These are phyloP conservation scores for Sebastes miniatus DNA, from an alignment of 2,797 vertebrate species.

Conservation along the genomic window DNA sequence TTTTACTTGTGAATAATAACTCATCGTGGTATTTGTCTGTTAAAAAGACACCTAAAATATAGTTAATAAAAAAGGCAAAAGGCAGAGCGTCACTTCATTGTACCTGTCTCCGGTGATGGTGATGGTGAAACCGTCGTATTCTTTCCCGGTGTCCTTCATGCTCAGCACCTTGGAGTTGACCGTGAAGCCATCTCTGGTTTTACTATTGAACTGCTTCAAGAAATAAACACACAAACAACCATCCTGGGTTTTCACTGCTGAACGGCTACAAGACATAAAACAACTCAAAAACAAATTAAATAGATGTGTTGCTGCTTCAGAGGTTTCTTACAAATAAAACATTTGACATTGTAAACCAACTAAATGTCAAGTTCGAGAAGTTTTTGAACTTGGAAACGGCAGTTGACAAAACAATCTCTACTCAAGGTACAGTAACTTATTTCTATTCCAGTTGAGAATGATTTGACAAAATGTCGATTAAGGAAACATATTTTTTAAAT, in stretches of 20 bases:
- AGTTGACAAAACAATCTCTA: neutral
- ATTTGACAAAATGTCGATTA: neutral
- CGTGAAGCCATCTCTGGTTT: conserved; percentile 98
- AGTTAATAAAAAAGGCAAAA: neutral
- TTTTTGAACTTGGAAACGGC: neutral
- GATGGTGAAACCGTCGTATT: conserved; percentile 96
- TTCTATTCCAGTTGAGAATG: neutral
- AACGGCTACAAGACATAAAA: neutral
- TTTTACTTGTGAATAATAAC: neutral
- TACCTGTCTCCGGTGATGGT: conserved; percentile 98
- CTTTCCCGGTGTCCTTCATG: conserved; percentile 92
- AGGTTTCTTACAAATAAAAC: neutral
- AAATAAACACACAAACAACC: conserved; percentile 50
- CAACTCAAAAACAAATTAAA: neutral
- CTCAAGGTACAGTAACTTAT: neutral
- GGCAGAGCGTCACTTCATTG: too few relatives aligned
- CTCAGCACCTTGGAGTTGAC: conserved; percentile 98
- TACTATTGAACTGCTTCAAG: conserved; percentile 98
- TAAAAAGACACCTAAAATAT: neutral
- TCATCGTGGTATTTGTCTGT: neutral
- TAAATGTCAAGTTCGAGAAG: neutral
- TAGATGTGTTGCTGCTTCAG: neutral
- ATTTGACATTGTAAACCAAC: neutral
- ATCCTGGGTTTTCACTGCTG: conserved; percentile 35
- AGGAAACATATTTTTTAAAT: neutral